phyloP scores from a whole-genome alignment of 2,113 vertebrate species.

The Xiphias gladius region DNA sequence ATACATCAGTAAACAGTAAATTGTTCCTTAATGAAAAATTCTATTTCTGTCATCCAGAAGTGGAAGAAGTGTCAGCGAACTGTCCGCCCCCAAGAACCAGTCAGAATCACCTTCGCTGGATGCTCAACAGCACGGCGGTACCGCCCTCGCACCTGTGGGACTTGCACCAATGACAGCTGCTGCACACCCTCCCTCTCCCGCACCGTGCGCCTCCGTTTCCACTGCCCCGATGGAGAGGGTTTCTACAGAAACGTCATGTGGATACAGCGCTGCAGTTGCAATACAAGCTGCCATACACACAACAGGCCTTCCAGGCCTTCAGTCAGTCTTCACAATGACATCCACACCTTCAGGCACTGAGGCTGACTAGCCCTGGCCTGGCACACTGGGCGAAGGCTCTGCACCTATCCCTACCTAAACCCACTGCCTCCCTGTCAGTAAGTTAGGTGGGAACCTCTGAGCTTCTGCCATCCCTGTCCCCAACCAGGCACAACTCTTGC shows the following conservation, averaged over 20 bases:
- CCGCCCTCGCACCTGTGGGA: conserved; percentile 80
- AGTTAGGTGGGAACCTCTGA: conserved; percentile 29
- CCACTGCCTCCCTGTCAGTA: background rate
- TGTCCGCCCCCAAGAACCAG: conserved; percentile 58
- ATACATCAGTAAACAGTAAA: background rate
- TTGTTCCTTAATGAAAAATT: background rate
- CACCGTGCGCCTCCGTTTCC: conserved; percentile 80
- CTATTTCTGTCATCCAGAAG: conserved; percentile 50
- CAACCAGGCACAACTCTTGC: conserved; percentile 51
- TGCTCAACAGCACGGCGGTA: conserved; percentile 75
- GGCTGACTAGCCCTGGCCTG: background rate
- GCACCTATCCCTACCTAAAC: background rate
- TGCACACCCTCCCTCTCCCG: conserved; percentile 77
- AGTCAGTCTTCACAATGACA: conserved; percentile 83
- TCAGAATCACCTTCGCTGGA: conserved; percentile 76
- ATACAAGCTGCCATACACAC: conserved; percentile 30
- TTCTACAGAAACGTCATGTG: conserved; percentile 81
- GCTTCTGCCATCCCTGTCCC: background rate
- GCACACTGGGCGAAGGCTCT: background rate
- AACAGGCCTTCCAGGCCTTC: conserved; percentile 45
- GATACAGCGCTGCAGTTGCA: conserved; percentile 83
- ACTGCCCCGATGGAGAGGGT: conserved; percentile 77
- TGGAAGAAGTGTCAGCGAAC: conserved; percentile 81
- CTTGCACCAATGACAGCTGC: conserved; percentile 77
- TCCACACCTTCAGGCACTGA: conserved; percentile 83